Evolutionary conservation across 2,797 vertebrate species (phyloP).

Genomic region (Spatula clypeata): DNA sequence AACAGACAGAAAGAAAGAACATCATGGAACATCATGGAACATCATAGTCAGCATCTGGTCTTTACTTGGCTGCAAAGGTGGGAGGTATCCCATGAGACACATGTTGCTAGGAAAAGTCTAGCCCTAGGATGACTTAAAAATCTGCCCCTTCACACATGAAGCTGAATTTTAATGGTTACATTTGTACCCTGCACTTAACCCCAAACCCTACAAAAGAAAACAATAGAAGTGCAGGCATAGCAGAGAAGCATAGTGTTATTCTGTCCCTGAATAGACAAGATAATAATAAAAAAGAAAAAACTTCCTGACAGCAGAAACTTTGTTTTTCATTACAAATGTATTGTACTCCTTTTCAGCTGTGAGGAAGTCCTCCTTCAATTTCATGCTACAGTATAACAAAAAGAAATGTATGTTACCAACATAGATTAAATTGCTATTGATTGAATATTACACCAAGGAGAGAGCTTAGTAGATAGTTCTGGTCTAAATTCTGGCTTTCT

Average conservation of each 20-base stretch:
- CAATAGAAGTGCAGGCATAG: background rate
- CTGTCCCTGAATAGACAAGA: background rate
- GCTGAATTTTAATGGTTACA: background rate
- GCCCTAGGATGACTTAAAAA: background rate
- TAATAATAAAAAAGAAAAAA: background rate
- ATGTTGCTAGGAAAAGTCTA: background rate
- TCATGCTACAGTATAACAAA: constrained; percentile 72
- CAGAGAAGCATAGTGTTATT: background rate
- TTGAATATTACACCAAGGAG: constrained; percentile 26
- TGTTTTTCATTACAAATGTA: constrained; percentile 28
- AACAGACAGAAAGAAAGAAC: background rate
- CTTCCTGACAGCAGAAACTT: constrained; percentile 18
- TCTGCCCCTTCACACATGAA: background rate
- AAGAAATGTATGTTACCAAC: constrained; percentile 51
- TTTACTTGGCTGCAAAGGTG: background rate
- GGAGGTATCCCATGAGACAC: accelerated
- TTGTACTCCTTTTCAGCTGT: constrained; percentile 56
- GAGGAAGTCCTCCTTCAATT: constrained; percentile 73
- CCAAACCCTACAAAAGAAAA: background rate
- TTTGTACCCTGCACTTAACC: background rate
- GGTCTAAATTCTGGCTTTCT: background rate
- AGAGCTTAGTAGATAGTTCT: background rate
- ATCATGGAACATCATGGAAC: background rate
- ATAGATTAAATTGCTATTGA: constrained; percentile 38
- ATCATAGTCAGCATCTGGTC: background rate